Conservation (phyloP, 2,797 vertebrate genomes). For the Rhabdophis nuchalis region DNA sequence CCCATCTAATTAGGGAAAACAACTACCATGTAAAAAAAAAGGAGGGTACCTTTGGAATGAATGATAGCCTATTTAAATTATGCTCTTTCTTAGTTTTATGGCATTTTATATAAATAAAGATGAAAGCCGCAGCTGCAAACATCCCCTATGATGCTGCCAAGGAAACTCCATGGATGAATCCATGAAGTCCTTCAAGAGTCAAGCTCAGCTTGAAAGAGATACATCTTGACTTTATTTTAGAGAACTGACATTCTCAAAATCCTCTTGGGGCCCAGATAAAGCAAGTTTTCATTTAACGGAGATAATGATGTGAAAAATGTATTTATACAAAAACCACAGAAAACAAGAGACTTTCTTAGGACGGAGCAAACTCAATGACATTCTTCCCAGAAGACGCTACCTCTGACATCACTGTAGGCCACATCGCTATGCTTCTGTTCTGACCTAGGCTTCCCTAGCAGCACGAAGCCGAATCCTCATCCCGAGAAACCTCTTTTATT, state of each 20-base stretch:
- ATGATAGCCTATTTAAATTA: neutral
- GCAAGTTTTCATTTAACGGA: conserved; percentile 33
- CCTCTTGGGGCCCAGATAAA: conserved; percentile 6
- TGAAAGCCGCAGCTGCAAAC: neutral
- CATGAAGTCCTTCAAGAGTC: neutral
- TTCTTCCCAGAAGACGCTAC: neutral
- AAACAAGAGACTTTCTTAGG: conserved; percentile 16
- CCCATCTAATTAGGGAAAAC: neutral
- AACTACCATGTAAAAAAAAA: neutral
- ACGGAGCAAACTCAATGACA: neutral
- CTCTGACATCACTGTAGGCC: conserved; percentile 24
- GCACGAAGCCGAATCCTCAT: no score
- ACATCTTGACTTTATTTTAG: neutral
- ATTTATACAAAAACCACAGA: conserved; percentile 31
- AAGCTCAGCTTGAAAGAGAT: neutral
- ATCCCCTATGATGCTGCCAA: neutral
- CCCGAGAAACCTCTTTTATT: no score
- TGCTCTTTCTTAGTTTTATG: neutral
- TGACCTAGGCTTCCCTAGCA: no score
- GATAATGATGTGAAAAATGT: conserved; percentile 24
- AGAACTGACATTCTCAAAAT: conserved; percentile 26
- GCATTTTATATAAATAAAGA: neutral
- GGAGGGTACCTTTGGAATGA: neutral
- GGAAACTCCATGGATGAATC: neutral
- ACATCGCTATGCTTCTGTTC: neutral